Evolutionary conservation across 2,888 invertebrate species (phyloP).

Genomic region (Bugulina stolonifera): DNA sequence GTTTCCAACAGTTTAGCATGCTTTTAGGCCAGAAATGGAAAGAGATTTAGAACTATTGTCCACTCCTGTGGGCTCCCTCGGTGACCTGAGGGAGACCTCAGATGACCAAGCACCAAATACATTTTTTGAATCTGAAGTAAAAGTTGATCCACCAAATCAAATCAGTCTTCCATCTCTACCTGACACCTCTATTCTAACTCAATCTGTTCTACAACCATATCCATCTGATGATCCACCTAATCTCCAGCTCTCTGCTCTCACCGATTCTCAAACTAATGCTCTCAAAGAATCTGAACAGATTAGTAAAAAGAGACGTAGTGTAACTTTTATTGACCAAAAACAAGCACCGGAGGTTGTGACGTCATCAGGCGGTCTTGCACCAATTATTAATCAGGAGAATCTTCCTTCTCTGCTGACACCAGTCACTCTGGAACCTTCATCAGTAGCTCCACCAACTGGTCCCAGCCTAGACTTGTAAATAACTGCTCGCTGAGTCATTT

Average conservation of each 20-base stretch:
- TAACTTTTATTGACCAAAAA: not conserved
- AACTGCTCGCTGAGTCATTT: too few relatives aligned
- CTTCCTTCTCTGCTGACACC: not conserved
- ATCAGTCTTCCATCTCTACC: not conserved
- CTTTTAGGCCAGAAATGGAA: not conserved
- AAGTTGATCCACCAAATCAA: not conserved
- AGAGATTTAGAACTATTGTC: not conserved
- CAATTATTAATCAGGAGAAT: not conserved
- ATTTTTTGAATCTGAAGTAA: not conserved
- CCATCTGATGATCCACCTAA: not conserved
- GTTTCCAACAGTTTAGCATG: not conserved
- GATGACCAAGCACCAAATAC: too few relatives aligned
- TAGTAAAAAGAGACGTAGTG: not conserved
- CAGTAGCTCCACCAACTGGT: not conserved
- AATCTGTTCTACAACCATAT: not conserved
- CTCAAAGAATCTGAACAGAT: not conserved
- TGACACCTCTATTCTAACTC: not conserved
- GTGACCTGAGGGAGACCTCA: not conserved
- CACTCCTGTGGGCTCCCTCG: not conserved
- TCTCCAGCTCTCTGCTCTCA: not conserved
- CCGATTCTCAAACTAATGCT: not conserved
- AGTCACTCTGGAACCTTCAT: not conserved
- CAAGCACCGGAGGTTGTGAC: not conserved
- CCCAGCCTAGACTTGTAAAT: not conserved
- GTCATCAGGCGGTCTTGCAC: constrained; percentile 7